Evolutionary conservation across 2,113 vertebrate species (phyloP).

Genomic region (human (Homo sapiens)): GRCh38 chr6:56951001-56951500

Average conservation of each 20-base stretch:
- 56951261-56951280: slow-evolving; percentile 29
- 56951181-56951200: not conserved
- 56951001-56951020: not conserved
- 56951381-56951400: slow-evolving; percentile 18
- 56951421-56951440: not conserved
- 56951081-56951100: not conserved
- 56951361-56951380: slow-evolving; percentile 44
- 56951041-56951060: not conserved
- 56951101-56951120: not conserved
- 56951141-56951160: not conserved
- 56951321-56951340: not conserved
- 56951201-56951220: slow-evolving; percentile 9
- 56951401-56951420: slow-evolving; percentile 27
- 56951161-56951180: slow-evolving; percentile 14
- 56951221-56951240: slow-evolving; percentile 42
- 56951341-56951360: not conserved
- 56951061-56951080: not conserved
- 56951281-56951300: not conserved
- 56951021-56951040: not conserved
- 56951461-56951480: not conserved
- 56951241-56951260: slow-evolving; percentile 26
- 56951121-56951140: not conserved
- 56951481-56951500: not conserved
- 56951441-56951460: not conserved
- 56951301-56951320: slow-evolving; percentile 12